Conservation (phyloP, 2,797 vertebrate species). For the Danio albolineatus region DNA sequence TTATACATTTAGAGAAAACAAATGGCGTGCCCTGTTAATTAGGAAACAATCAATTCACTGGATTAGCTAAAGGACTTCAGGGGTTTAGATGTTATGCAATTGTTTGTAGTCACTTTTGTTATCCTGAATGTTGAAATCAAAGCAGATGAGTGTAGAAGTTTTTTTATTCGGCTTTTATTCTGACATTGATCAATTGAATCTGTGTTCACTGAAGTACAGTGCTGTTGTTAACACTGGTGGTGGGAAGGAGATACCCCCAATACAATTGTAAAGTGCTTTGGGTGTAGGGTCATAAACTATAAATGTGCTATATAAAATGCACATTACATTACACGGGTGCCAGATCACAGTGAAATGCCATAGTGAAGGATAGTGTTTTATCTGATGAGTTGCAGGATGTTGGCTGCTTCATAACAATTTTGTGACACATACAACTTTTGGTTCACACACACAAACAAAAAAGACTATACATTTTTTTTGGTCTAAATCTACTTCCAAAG, state of each 20-base stretch:
- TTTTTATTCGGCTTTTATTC: neutral
- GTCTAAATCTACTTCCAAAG: neutral
- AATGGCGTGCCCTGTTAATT: constrained; percentile 37
- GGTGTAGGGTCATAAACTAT: no score
- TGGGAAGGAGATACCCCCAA: no score
- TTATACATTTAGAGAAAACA: constrained; percentile 20
- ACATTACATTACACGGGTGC: no score
- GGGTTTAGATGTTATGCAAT: neutral
- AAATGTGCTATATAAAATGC: no score
- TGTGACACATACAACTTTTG: no score
- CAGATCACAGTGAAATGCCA: no score
- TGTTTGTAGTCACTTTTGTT: constrained; percentile 11
- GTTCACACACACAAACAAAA: no score
- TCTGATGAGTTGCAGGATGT: no score
- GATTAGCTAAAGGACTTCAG: neutral
- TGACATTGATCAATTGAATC: neutral
- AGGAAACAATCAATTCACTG: constrained; percentile 5
- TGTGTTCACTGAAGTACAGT: neutral
- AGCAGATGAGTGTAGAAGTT: neutral
- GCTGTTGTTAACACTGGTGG: neutral
- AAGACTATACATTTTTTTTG: no score
- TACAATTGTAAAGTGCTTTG: no score
- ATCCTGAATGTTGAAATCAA: constrained; percentile 10
- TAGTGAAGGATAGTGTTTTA: no score
- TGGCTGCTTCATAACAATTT: no score